A percentile compares a stretch with the other conserved stretches of the same genome.
Evolutionary conservation across 2,113 vertebrate species (phyloP).

Genomic region (Eurystomus gularis): DNA sequence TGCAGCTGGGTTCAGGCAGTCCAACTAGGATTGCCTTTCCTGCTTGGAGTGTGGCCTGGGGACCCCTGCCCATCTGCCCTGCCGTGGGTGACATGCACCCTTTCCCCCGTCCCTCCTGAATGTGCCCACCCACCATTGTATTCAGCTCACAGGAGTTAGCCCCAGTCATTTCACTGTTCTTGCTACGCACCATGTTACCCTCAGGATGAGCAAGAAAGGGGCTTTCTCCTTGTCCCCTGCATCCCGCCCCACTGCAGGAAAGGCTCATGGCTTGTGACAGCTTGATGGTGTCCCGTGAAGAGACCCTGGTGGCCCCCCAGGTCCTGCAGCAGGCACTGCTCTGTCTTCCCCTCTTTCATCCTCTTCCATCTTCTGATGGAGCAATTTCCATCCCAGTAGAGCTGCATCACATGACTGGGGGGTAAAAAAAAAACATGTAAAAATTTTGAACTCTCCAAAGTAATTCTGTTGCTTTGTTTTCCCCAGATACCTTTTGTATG

Average conservation of each 20-base stretch:
- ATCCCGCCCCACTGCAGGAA: accelerated
- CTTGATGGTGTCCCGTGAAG: neutral
- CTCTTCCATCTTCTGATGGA: neutral
- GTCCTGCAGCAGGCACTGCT: neutral
- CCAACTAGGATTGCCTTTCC: neutral
- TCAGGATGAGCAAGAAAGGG: neutral
- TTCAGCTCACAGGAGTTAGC: neutral
- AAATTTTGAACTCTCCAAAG: neutral
- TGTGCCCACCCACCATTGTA: accelerated
- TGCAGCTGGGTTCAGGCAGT: too few relatives aligned
- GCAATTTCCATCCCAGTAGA: too few relatives aligned
- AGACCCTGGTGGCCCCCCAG: accelerated
- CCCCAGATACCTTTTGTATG: constrained; percentile 90
- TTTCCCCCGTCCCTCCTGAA: accelerated
- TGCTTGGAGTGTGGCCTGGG: neutral
- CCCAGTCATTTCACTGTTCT: neutral
- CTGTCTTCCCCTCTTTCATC: accelerated
- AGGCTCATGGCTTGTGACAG: accelerated
- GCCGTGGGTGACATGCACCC: accelerated
- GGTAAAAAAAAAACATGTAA: accelerated
- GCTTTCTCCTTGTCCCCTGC: accelerated
- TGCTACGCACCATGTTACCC: accelerated
- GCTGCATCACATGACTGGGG: accelerated
- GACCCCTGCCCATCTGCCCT: neutral
- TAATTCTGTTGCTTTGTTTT: neutral